Evolutionary conservation across 2,113 vertebrate species (phyloP).

Genomic region (Butastur rufipennis): DNA sequence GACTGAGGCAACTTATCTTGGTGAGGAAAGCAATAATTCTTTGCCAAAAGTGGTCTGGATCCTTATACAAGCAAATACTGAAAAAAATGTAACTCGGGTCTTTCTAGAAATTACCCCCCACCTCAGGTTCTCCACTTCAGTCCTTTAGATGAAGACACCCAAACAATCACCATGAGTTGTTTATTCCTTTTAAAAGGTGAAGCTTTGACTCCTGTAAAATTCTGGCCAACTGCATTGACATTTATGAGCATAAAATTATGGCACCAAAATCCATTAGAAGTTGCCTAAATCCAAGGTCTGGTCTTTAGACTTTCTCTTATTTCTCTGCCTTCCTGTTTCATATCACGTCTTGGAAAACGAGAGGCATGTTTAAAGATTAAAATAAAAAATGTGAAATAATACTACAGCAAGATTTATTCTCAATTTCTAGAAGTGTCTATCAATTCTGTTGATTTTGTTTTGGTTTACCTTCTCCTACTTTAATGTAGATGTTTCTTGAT

Average conservation of each 20-base stretch:
- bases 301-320: neutral
- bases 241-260: neutral
- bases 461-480: slow-evolving; percentile 94
- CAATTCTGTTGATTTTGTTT: neutral
- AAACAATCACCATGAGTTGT: neutral
- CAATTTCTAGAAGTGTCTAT: neutral
- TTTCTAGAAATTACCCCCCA: neutral
- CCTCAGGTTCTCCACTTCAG: neutral
- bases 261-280: neutral
- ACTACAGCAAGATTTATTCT: neutral
- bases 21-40: neutral
- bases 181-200: neutral
- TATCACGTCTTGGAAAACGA: neutral
- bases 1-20: neutral
- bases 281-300: neutral
- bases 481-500: slow-evolving; percentile 91
- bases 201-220: neutral
- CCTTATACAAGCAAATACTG: neutral
- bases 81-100: neutral
- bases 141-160: neutral
- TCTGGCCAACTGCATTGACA: neutral
- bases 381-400: neutral
- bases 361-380: neutral
- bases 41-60: neutral
- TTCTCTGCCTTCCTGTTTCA: neutral